Evolutionary conservation across 2,797 vertebrate species (phyloP).

Genomic region (Lagodon rhomboides): DNA sequence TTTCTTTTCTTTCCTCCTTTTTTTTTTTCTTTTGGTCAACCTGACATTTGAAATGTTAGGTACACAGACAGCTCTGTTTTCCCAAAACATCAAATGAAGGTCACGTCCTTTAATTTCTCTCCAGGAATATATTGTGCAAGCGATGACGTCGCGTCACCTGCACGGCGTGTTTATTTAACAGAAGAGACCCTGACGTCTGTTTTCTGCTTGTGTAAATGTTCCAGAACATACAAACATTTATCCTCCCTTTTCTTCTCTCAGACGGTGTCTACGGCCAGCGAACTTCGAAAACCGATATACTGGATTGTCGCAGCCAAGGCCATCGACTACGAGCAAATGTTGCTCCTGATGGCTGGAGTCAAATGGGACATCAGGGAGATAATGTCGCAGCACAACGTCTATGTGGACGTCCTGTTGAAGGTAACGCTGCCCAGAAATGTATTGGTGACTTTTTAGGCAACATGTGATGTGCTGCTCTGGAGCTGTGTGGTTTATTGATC

Average conservation of each 20-base stretch:
- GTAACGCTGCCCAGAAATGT: constrained; percentile 77
- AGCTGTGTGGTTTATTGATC: neutral
- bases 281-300: constrained; percentile 98
- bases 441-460: neutral
- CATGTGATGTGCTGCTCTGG: neutral
- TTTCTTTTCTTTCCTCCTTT: neutral
- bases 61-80: constrained; percentile 22
- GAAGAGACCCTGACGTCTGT: constrained; percentile 10
- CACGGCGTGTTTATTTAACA: neutral
- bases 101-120: constrained; percentile 31
- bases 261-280: constrained; percentile 98
- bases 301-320: constrained; percentile 99
- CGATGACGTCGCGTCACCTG: neutral
- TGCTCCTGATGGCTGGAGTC: constrained; percentile 95
- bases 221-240: neutral
- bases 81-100: constrained; percentile 47
- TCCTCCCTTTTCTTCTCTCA: constrained; percentile 66
- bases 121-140: constrained; percentile 18
- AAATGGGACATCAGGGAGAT: constrained; percentile 99
- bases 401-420: constrained; percentile 96
- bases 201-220: neutral
- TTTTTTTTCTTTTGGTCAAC: neutral
- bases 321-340: constrained; percentile 98
- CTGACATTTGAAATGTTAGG: constrained; percentile 58
- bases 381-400: constrained; percentile 99